Evolutionary conservation across 2,113 vertebrate species (phyloP).

Genomic region (Scatophagus argus): DNA sequence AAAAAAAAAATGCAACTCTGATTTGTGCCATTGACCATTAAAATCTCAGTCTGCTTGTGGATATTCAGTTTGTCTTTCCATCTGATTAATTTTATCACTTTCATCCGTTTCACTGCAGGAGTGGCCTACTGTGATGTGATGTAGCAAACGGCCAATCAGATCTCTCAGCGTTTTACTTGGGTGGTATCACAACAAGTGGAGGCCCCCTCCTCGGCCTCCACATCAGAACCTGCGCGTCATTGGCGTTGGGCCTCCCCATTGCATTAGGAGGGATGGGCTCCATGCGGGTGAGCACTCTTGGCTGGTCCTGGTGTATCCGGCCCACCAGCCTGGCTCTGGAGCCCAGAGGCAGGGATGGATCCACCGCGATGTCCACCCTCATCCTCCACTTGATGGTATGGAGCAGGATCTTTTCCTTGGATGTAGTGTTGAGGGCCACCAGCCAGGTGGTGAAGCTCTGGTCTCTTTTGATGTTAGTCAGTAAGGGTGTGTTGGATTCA

Average conservation of each 20-base stretch:
- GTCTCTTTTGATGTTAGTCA: slow-evolving; percentile 97
- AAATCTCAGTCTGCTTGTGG: slow-evolving; percentile 38
- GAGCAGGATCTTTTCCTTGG: slow-evolving; percentile 95
- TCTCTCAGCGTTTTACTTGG: slow-evolving; percentile 86
- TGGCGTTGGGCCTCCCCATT: slow-evolving; percentile 96
- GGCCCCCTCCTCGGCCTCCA: slow-evolving; percentile 95
- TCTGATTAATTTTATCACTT: slow-evolving; percentile 35
- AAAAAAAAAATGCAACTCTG: no score
- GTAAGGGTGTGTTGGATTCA: slow-evolving; percentile 93
- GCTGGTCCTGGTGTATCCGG: slow-evolving; percentile 95
- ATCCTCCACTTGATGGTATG: slow-evolving; percentile 99
- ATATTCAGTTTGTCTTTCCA: slow-evolving; percentile 6
- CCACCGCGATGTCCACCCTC: slow-evolving; percentile 95
- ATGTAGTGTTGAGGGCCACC: slow-evolving; percentile 95
- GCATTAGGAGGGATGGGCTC: slow-evolving; percentile 94
- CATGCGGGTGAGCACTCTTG: slow-evolving; percentile 94
- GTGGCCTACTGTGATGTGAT: slow-evolving; percentile 13
- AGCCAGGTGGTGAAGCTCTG: slow-evolving; percentile 99
- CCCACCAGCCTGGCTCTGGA: slow-evolving; percentile 92
- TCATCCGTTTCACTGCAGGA: slow-evolving; percentile 9
- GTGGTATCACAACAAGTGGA: slow-evolving; percentile 94
- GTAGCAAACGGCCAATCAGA: slow-evolving; percentile 17
- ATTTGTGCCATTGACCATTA: slow-evolving; percentile 30
- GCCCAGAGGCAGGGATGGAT: slow-evolving; percentile 92
- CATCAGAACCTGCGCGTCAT: slow-evolving; percentile 98